Conservation (phyloP, 2,888 invertebrate species). For the Stegophylla sp. region DNA sequence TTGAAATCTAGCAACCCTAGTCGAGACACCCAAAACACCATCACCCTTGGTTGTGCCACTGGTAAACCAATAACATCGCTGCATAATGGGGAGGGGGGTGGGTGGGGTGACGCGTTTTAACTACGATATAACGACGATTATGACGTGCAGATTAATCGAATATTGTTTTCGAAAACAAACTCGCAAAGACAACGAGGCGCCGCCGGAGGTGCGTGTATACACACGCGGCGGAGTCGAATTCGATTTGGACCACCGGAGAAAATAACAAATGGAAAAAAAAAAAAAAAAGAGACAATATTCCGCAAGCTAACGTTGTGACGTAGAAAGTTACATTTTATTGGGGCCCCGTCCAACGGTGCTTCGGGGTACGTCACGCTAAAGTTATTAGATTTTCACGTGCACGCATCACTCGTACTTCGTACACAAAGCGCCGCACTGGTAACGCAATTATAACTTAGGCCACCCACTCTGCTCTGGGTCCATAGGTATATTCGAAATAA, state of each 20-base stretch:
- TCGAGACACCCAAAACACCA: no score
- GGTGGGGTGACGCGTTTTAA: background rate
- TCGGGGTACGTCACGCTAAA: constrained; percentile 40
- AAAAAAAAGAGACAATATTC: constrained; percentile 46
- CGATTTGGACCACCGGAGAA: constrained; percentile 39
- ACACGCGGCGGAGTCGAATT: constrained; percentile 33
- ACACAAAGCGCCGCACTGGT: background rate
- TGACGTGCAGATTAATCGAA: constrained; percentile 16
- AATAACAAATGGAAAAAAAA: constrained; percentile 11
- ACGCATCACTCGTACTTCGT: background rate
- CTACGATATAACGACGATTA: background rate
- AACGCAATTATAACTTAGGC: constrained; percentile 54
- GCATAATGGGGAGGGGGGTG: no score
- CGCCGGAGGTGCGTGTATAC: constrained; percentile 6
- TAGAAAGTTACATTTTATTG: constrained; percentile 51
- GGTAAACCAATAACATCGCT: no score
- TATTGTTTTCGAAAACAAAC: constrained; percentile 36
- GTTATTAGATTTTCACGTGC: constrained; percentile 49
- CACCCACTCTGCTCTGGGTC: constrained; percentile 27
- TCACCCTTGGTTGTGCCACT: no score
- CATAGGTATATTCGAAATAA: constrained; percentile 21
- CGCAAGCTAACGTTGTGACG: background rate
- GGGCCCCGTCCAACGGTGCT: constrained; percentile 30
- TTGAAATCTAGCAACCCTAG: no score
- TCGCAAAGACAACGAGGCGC: constrained; percentile 11